Percentiles rank a stretch among this genome's conserved stretches.
phyloP scores from a whole-genome alignment of 2,113 vertebrate species.

The Epinephelus fuscoguttatus region DNA sequence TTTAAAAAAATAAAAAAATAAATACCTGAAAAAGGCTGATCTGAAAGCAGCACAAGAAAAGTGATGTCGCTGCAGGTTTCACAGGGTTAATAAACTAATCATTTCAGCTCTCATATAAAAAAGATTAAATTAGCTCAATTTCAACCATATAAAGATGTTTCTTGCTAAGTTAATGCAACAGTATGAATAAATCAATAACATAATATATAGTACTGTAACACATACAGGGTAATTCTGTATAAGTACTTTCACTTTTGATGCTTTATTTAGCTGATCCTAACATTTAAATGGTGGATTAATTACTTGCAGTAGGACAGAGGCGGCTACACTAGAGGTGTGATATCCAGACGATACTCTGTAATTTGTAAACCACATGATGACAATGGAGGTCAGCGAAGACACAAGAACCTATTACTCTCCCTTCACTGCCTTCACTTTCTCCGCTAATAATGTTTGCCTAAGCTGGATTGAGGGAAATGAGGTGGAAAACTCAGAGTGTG shows the following conservation, averaged over 20 bases:
- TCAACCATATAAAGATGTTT: neutral
- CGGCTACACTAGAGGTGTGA: constrained; percentile 7
- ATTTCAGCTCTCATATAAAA: neutral
- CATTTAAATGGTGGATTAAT: constrained; percentile 13
- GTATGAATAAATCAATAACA: neutral
- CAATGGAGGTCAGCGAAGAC: constrained; percentile 60
- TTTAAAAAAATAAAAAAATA: too few relatives aligned
- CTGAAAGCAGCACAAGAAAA: too few relatives aligned
- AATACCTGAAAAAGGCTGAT: too few relatives aligned
- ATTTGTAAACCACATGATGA: constrained; percentile 57
- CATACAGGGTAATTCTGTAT: neutral
- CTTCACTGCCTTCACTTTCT: constrained; percentile 75
- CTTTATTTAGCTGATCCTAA: neutral
- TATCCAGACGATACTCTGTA: constrained; percentile 31
- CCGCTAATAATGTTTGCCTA: constrained; percentile 84
- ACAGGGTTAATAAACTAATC: neutral
- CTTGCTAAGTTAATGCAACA: neutral
- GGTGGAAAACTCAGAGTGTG: constrained; percentile 79
- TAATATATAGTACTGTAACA: neutral
- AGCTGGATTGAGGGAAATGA: constrained; percentile 84
- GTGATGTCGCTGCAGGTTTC: too few relatives aligned
- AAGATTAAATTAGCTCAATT: neutral
- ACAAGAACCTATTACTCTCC: constrained; percentile 76
- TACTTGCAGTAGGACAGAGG: neutral
- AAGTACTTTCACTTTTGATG: neutral